Conservation (phyloP, 2,888 invertebrate species). For the Dendrolimus pini region DNA sequence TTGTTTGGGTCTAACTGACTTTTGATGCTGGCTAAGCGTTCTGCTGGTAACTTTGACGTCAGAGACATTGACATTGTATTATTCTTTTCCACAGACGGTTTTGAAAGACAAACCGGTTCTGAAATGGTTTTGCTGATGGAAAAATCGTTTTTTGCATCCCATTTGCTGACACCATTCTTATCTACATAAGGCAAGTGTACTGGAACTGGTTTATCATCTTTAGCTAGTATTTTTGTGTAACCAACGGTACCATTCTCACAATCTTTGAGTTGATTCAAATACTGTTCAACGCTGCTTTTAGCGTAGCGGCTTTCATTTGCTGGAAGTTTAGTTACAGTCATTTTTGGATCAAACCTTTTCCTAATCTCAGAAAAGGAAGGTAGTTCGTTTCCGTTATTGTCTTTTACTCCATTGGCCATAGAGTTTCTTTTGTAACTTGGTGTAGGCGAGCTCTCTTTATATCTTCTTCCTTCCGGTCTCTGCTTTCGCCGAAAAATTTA, state of each 20-base stretch:
- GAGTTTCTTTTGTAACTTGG: constrained; percentile 52
- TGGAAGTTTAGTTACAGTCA: constrained; percentile 67
- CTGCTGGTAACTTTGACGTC: constrained; percentile 53
- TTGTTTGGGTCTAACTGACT: constrained; percentile 70
- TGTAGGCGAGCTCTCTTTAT: constrained; percentile 57
- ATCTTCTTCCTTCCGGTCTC: constrained; percentile 65
- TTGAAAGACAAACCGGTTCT: constrained; percentile 56
- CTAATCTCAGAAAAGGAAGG: constrained; percentile 77
- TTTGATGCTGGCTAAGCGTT: constrained; percentile 63
- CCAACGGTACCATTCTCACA: constrained; percentile 57
- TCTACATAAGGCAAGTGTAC: constrained; percentile 61
- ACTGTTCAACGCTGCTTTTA: constrained; percentile 52
- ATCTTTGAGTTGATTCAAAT: constrained; percentile 57
- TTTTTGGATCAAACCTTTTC: constrained; percentile 73
- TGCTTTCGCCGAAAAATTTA: constrained; percentile 33
- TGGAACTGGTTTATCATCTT: constrained; percentile 64
- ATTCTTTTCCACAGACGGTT: constrained; percentile 44
- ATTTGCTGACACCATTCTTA: constrained; percentile 52
- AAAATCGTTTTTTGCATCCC: constrained; percentile 63
- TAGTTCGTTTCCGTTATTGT: constrained; percentile 77
- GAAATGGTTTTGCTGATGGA: constrained; percentile 66
- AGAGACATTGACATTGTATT: constrained; percentile 52
- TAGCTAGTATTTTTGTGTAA: constrained; percentile 49
- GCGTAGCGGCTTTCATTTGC: constrained; percentile 52
- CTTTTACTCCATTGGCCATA: constrained; percentile 65